Base-by-base conservation (phyloP, 2,797 vertebrate genomes). In the Distichodus sexfasciatus region DNA sequence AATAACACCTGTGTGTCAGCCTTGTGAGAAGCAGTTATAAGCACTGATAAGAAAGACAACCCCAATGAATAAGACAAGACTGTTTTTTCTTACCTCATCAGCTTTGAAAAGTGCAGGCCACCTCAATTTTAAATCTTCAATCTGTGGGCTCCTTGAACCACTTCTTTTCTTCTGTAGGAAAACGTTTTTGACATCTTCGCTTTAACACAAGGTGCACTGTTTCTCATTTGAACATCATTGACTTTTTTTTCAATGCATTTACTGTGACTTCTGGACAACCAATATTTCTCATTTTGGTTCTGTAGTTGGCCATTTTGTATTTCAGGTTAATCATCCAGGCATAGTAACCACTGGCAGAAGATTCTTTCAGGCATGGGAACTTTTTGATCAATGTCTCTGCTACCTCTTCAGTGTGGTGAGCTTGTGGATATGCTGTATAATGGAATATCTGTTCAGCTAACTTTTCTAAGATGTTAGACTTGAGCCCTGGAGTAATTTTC, bases 241-340 rank as follows among this genome's bases (percentile, higher is more conserved):
- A 50, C 36, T 54, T 72, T 29, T 57, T 72, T 47, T 65, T 72
- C 41, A 72, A 26, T 33, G 31, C 17, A 72, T 65, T 72, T 31
- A 65, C 24, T 36, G 38, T 65, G 23, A 65, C 40, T 65, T 65
- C 51, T 23, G 61, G 14, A 65, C n/a, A 65, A 36, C 31, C 70
- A 66, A 29, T 66, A 11, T 21, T 51, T 40, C 44, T 15, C 41
- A 72, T 48, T 33, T 72, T 72, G 8, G 43, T 72, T 9, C 43
- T 40, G 43, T 72, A 72, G 31, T 72, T 72, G 4, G 53, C 70
- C 46, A 59, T 66, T 72, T 72, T 72, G 48, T 66, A 58, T 60
- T 72, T 65, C 11, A 72, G 10, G 6, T 31, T 72, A 17, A 66
- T 55, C 50, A 66, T 55, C 48, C 64, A 66, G n/a, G 15, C 50